A percentile compares a stretch with the other conserved stretches of the same genome.
Conservation (phyloP, 2,888 invertebrate species). For the Hemithea aestivaria region DNA sequence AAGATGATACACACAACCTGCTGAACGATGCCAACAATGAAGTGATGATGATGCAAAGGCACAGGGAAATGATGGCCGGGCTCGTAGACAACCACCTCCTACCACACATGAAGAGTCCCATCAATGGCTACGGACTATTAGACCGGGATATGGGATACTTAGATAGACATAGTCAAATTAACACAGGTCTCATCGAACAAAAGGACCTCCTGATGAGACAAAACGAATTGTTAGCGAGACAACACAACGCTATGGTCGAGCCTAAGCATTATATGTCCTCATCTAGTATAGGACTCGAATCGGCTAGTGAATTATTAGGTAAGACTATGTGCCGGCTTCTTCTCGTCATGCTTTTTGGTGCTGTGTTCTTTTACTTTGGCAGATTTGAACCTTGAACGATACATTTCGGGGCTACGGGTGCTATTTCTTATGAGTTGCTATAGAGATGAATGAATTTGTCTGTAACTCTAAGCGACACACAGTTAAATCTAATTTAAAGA, state of each 20-base stretch:
- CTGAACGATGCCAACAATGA: conserved; percentile 59
- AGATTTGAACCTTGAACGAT: background rate
- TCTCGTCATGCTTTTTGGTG: conserved; percentile 5
- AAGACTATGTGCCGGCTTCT: conserved; percentile 24
- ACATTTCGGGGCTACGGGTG: no score
- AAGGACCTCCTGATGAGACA: conserved; percentile 65
- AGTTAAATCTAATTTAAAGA: no score
- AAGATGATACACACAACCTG: conserved; percentile 67
- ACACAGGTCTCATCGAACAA: conserved; percentile 57
- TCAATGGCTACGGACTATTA: conserved; percentile 64
- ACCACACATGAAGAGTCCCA: conserved; percentile 55
- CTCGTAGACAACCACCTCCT: conserved; percentile 60
- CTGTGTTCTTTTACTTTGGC: conserved; percentile 10
- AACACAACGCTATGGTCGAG: conserved; percentile 58
- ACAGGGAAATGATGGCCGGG: conserved; percentile 64
- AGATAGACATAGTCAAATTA: conserved; percentile 68
- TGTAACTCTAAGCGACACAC: no score
- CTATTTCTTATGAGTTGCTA: no score
- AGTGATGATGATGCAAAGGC: conserved; percentile 63
- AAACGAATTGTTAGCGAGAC: conserved; percentile 61
- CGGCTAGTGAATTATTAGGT: conserved; percentile 76
- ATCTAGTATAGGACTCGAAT: conserved; percentile 66
- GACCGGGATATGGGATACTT: conserved; percentile 64
- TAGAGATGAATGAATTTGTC: no score
- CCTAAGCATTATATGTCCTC: conserved; percentile 65